Evolutionary conservation across 2,888 invertebrate genomes (phyloP), one percentile per base, ranked within the genome.

Genomic region (Cryptocephalus primarius): DNA sequence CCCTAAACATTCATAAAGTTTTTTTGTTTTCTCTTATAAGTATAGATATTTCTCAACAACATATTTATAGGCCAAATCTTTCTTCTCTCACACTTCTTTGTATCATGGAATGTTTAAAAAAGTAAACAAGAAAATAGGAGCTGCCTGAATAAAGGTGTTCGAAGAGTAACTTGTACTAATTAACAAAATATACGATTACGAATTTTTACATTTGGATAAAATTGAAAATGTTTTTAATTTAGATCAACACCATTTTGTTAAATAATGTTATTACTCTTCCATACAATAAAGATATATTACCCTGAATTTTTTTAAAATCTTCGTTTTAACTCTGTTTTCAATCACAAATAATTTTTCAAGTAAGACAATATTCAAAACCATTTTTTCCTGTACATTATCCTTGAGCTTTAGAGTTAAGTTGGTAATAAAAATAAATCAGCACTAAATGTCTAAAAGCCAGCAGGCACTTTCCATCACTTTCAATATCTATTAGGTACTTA

Each of bases 401-500:
- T 22, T 22, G 22, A 22, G 22, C 22, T 22, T 22, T 22, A 22
- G 22, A 22, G 22, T 22, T 22, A 22, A 22, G 22, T 22, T 6
- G 22, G 22, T 22, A 22, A 22, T 22, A 22, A 22, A 22, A 22
- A 22, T 22, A 33, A 47, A 42, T 47, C 41, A 40, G 34, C 41
- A 48, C 34, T 48, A 44, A 46, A 40, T 43, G 43, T 32, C 42
- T 45, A 48, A 38, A 43, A 51, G 44, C 43, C 52, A 44, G 40
- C 48, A 52, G 52, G 52, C 52, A 52, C 52, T 52, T 49, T 38
- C 44, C 43, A 43, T 49, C 45, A 46, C 49, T 43, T 44, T 46
- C 42, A 43, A 45, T 32, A 40, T 11, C 36, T 22, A 22, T 22
- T 36, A 36, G 36, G 36, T 36, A 36, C 36, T 36, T 36, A 12